phyloP scores from a whole-genome alignment of 1,140 invertebrate species.

The Cherax destructor region DNA sequence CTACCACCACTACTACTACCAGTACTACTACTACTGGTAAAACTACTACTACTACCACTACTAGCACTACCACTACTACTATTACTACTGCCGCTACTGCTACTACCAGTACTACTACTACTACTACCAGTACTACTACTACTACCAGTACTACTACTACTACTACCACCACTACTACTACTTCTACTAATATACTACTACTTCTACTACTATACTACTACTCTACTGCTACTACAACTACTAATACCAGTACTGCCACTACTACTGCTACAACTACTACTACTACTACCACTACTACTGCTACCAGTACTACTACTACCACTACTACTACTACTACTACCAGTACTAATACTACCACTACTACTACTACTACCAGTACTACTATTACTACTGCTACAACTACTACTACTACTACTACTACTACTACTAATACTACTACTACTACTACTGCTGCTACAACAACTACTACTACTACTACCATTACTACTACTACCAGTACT shows the following conservation, averaged over 20 bases:
- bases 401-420: constrained; percentile 21
- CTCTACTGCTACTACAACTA: neutral
- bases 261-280: constrained; percentile 12
- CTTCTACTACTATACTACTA: neutral
- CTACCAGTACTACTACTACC: too few relatives aligned
- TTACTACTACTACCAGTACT: neutral
- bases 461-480: neutral
- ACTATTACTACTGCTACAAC: constrained; percentile 20
- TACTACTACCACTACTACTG: constrained; percentile 20
- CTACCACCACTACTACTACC: neutral
- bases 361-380: neutral
- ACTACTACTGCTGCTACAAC: neutral
- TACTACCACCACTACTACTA: neutral
- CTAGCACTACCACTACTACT: neutral
- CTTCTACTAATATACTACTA: constrained; percentile 21
- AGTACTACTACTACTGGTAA: too few relatives aligned
- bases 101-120: neutral
- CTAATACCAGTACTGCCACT: too few relatives aligned
- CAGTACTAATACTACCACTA: neutral
- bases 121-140: too few relatives aligned
- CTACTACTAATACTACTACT: too few relatives aligned
- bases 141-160: too few relatives aligned
- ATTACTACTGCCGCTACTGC: neutral
- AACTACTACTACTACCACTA: too few relatives aligned
- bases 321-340: too few relatives aligned